These are phyloP conservation scores for Cryptomyrus ogoouensis DNA, from an alignment of 2,113 vertebrate species.

Conservation along the genomic window DNA sequence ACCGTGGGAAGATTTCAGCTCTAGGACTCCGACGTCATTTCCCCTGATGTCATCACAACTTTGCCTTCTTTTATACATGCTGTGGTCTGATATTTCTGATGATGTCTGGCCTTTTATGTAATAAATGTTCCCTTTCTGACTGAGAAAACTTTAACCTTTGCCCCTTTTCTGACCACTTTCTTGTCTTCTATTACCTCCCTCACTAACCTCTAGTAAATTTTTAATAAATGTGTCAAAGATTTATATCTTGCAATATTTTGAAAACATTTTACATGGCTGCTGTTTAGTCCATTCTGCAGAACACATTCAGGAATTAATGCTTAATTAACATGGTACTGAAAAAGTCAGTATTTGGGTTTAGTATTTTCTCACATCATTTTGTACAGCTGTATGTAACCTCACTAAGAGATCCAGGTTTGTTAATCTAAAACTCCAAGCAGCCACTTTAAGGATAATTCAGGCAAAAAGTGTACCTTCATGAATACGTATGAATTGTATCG, in stretches of 20 bases:
- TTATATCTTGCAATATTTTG: not conserved
- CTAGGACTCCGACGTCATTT: not conserved
- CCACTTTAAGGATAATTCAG: not conserved
- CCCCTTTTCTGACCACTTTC: conserved; percentile 20
- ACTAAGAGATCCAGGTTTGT: not conserved
- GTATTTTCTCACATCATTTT: not conserved
- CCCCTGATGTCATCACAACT: not conserved
- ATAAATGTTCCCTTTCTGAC: conserved; percentile 38
- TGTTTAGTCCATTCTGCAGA: not conserved
- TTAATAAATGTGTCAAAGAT: not conserved
- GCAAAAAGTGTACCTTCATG: not conserved
- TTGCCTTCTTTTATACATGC: conserved; percentile 17
- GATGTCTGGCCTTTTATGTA: conserved; percentile 34
- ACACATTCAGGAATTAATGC: not conserved
- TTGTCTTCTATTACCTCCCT: not conserved
- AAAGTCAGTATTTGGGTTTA: not conserved
- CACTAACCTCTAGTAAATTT: not conserved
- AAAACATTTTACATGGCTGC: not conserved
- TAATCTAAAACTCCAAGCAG: not conserved
- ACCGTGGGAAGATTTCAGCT: not conserved
- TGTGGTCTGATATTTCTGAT: conserved; percentile 24
- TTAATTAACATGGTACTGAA: not conserved
- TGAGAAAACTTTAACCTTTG: conserved; percentile 23
- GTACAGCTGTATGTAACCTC: not conserved
- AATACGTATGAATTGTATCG: not conserved